Percentiles rank a stretch among this genome's conserved stretches.
Evolutionary conservation across 2,888 invertebrate genomes (phyloP).

Genomic region (Thera britannica): DNA sequence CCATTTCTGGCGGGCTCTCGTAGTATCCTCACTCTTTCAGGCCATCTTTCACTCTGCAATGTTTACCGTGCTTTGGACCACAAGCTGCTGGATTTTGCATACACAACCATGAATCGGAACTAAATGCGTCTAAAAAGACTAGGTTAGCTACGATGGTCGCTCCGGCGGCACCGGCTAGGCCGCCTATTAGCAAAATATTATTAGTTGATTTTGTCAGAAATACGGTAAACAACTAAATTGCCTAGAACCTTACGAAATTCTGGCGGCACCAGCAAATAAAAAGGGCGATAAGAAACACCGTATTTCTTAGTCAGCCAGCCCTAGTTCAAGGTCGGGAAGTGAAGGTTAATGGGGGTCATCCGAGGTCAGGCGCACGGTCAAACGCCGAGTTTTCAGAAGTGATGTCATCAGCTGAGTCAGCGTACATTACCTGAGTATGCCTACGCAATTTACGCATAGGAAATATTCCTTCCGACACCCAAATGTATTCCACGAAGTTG

Average conservation of each 20-base stretch:
- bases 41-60: slow-evolving; percentile 71
- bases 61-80: slow-evolving; percentile 30
- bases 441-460: background rate
- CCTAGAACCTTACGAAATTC: background rate
- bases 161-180: too few species aligned
- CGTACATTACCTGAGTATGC: background rate
- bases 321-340: slow-evolving; percentile 32
- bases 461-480: background rate
- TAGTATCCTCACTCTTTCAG: slow-evolving; percentile 63
- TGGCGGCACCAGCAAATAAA: background rate
- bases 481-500: too few species aligned
- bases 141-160: too few species aligned
- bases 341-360: slow-evolving; percentile 33
- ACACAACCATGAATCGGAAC: background rate
- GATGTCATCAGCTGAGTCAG: slow-evolving; percentile 9
- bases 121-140: background rate
- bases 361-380: slow-evolving; percentile 21
- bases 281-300: slow-evolving; percentile 3
- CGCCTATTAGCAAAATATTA: too few species aligned
- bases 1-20: slow-evolving; percentile 83
- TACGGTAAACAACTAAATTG: too few species aligned
- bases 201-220: too few species aligned
- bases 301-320: slow-evolving; percentile 16
- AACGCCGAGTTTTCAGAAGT: slow-evolving; percentile 12
- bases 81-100: background rate